Conservation (phyloP, 2,797 vertebrate species). For the Lagocephalus sceleratus region DNA sequence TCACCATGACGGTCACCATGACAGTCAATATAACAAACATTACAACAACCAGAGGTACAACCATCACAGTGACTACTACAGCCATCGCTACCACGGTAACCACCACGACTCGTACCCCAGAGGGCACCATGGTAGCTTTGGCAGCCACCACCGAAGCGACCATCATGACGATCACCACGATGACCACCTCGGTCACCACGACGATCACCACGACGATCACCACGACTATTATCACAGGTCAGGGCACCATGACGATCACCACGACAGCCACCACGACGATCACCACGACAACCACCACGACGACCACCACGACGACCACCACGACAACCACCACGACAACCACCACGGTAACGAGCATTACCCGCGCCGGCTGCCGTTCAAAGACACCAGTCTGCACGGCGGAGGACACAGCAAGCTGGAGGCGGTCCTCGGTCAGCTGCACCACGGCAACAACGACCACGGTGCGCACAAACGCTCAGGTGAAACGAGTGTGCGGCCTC, state of each 20-base stretch:
- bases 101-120: constrained; percentile 12
- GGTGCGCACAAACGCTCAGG: constrained; percentile 26
- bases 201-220: constrained; percentile 11
- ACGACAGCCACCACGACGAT: constrained; percentile 4
- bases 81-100: neutral
- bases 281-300: constrained; percentile 21
- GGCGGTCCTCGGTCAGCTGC: constrained; percentile 66
- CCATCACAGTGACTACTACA: constrained; percentile 9
- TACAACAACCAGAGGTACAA: constrained; percentile 2
- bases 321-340: constrained; percentile 16
- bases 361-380: constrained; percentile 39
- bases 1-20: constrained; percentile 10
- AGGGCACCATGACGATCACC: constrained; percentile 9
- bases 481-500: neutral
- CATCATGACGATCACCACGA: constrained; percentile 17
- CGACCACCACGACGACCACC: constrained; percentile 16
- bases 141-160: constrained; percentile 1
- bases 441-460: constrained; percentile 57
- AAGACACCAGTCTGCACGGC: constrained; percentile 38
- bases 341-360: constrained; percentile 30
- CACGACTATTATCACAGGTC: constrained; percentile 2
- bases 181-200: neutral
- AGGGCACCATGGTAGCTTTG: neutral
- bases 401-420: constrained; percentile 68
- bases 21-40: neutral